phyloP scores from a whole-genome alignment of 2,113 vertebrate genomes.

The Macquaria ambigua region DNA sequence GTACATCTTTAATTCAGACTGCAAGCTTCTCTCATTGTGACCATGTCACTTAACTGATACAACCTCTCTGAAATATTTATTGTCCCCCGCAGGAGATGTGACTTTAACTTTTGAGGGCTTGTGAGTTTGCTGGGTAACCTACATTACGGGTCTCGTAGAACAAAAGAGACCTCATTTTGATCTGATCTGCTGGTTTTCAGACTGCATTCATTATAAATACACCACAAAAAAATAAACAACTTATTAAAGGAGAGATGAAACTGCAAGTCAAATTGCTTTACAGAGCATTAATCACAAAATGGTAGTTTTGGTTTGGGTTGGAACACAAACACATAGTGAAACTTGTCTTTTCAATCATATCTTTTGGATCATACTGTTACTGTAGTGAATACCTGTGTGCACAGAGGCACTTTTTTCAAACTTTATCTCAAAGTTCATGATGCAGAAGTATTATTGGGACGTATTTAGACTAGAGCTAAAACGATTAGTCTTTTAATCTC shows the following conservation, averaged over 20 bases:
- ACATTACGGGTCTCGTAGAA: conserved; percentile 11
- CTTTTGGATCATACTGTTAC: neutral
- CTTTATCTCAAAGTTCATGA: neutral
- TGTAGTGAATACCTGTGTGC: neutral
- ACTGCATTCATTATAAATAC: neutral
- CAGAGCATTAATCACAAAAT: neutral
- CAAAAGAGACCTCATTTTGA: neutral
- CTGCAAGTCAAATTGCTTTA: neutral
- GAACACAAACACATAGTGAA: neutral
- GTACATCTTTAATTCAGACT: conserved; percentile 84
- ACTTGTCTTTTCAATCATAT: neutral
- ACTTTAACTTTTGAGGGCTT: conserved; percentile 52
- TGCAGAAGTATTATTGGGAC: neutral
- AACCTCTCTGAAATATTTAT: conserved; percentile 81
- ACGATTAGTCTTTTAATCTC: too few species aligned
- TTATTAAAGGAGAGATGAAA: neutral
- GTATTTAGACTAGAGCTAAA: neutral
- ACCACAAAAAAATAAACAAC: neutral
- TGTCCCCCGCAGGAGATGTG: conserved; percentile 54
- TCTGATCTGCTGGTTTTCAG: neutral
- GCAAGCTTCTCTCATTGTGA: conserved; percentile 77
- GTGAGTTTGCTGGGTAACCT: conserved; percentile 22
- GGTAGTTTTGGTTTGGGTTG: neutral
- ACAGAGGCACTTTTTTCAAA: neutral
- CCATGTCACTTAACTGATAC: conserved; percentile 79